Conservation (phyloP, 2,113 vertebrate species). For the Turnix velox region DNA sequence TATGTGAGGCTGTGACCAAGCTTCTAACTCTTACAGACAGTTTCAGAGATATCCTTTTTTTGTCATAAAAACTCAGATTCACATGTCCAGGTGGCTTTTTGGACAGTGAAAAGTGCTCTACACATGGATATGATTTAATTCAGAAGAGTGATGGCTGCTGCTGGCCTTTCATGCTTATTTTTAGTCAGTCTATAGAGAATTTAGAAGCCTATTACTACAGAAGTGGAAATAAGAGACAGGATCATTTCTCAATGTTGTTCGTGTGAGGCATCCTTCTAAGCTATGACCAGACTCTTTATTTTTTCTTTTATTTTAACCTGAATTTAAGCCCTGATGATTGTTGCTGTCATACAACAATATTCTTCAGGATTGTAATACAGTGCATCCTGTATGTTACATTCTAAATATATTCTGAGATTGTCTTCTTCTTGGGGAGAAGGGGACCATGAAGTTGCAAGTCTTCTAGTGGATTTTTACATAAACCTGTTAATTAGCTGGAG, state of each 20-base stretch:
- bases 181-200: not conserved
- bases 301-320: not conserved
- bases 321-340: not conserved
- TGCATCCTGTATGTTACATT: not conserved
- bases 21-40: not conserved
- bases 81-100: not conserved
- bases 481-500: not conserved
- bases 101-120: not conserved
- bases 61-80: not conserved
- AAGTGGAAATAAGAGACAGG: not conserved
- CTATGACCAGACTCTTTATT: not conserved
- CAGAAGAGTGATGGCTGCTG: not conserved
- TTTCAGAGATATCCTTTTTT: not conserved
- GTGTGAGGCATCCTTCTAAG: not conserved
- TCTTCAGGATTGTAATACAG: not conserved
- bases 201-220: not conserved
- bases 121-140: not conserved
- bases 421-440: not conserved
- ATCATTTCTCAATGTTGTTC: not conserved
- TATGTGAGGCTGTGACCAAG: rapidly evolving
- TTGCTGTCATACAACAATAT: not conserved
- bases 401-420: not conserved
- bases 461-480: not conserved
- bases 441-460: not conserved
- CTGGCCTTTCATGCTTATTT: not conserved